phyloP scores from a whole-genome alignment of 2,888 invertebrate genomes.

The Parochlus steinenii region DNA sequence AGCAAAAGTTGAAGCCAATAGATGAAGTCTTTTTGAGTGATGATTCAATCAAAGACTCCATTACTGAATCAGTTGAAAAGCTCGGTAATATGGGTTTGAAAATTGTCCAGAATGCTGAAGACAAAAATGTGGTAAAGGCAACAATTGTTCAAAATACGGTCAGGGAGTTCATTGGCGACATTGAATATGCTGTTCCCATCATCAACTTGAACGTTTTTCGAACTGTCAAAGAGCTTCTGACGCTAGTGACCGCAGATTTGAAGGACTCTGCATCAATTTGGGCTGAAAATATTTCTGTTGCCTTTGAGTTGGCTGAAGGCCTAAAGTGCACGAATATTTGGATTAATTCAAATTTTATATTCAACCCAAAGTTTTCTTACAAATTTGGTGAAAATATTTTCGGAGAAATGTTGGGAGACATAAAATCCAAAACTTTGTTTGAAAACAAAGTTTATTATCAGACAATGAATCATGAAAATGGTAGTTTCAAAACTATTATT shows the following conservation, averaged over 20 bases:
- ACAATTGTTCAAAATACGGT: background rate
- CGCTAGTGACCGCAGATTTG: background rate
- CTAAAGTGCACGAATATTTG: constrained; percentile 3
- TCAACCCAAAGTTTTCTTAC: constrained; percentile 6
- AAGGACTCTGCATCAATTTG: constrained; percentile 6
- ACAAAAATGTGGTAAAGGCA: background rate
- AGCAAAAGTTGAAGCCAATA: background rate
- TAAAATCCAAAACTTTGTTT: background rate
- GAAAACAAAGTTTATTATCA: background rate
- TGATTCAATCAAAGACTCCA: background rate
- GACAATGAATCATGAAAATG: constrained; percentile 2
- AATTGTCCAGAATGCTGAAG: constrained; percentile 1
- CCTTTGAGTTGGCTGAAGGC: constrained; percentile 1
- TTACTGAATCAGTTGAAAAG: background rate
- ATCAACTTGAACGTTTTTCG: constrained; percentile 4
- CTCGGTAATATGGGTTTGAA: constrained; percentile 1
- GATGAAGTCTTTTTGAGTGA: background rate
- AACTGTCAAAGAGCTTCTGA: constrained; percentile 6
- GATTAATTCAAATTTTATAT: constrained; percentile 5
- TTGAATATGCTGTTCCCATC: background rate
- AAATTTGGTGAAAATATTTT: background rate
- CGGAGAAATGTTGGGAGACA: background rate
- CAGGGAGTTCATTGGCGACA: background rate
- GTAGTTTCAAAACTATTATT: constrained; percentile 7
- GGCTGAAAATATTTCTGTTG: constrained; percentile 5